Evolutionary conservation across 2,888 invertebrate genomes (phyloP).

Genomic region (Leistus spinibarbis): DNA sequence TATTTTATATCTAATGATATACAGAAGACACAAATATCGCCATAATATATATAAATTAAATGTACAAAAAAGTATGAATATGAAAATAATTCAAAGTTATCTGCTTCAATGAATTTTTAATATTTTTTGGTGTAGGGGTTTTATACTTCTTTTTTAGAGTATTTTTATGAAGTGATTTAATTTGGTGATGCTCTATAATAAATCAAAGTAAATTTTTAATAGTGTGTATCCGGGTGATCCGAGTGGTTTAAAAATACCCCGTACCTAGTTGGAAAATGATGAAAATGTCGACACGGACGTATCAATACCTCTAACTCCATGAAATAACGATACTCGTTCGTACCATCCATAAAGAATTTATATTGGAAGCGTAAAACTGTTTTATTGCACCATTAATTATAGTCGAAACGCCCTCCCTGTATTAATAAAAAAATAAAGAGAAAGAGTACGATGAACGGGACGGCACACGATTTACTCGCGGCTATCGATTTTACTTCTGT

Average conservation of each 20-base stretch:
- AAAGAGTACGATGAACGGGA: neutral
- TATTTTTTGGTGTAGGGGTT: neutral
- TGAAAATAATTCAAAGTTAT: no score
- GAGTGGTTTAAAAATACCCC: neutral
- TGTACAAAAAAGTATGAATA: neutral
- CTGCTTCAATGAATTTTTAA: neutral
- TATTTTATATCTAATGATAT: no score
- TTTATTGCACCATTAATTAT: constrained; percentile 36
- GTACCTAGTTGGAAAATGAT: neutral
- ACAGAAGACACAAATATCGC: no score
- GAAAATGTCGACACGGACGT: neutral
- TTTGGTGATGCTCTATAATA: neutral
- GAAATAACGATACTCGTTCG: constrained; percentile 3
- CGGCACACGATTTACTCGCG: constrained; percentile 25
- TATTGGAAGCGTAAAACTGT: constrained; percentile 31
- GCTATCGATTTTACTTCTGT: constrained; percentile 35
- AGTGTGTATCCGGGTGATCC: neutral
- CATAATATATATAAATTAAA: neutral
- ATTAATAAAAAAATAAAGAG: constrained; percentile 36
- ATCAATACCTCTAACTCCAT: neutral
- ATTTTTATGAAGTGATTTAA: neutral
- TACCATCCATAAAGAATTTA: constrained; percentile 25
- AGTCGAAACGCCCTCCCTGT: constrained; percentile 10
- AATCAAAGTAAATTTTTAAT: neutral
- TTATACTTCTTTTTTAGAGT: no score